These are phyloP conservation scores for Drosophila peninsularis DNA, from an alignment of 2,888 invertebrate genomes.

Conservation along the genomic window DNA sequence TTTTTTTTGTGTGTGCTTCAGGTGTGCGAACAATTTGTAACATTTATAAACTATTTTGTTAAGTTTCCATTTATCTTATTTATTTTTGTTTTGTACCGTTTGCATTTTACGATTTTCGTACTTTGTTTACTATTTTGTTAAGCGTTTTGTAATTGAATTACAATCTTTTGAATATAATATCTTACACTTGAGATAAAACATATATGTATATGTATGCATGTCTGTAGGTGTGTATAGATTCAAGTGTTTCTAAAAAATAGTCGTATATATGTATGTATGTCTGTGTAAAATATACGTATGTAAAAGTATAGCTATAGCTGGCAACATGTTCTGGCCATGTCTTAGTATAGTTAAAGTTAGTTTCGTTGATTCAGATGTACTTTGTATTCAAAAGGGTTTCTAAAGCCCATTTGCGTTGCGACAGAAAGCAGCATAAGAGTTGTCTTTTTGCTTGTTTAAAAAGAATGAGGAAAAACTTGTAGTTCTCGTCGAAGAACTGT, in stretches of 20 bases:
- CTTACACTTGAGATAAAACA: constrained; percentile 43
- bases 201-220: constrained; percentile 26
- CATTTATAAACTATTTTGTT: constrained; percentile 57
- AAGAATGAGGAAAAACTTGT: constrained; percentile 14
- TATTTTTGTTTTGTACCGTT: constrained; percentile 53
- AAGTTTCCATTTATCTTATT: constrained; percentile 52
- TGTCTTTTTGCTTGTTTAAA: constrained; percentile 12
- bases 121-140: constrained; percentile 38
- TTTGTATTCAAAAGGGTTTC: constrained; percentile 33
- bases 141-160: constrained; percentile 62
- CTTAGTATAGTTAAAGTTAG: constrained; percentile 46
- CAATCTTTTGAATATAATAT: constrained; percentile 46
- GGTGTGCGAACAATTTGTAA: constrained; percentile 57
- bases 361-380: constrained; percentile 68
- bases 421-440: constrained; percentile 41
- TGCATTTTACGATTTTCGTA: constrained; percentile 38
- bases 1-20: constrained; percentile 37
- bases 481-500: constrained; percentile 24
- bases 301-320: constrained; percentile 32
- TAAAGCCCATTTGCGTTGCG: constrained; percentile 65
- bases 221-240: constrained; percentile 27
- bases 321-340: constrained; percentile 8
- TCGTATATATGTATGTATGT: constrained; percentile 31
- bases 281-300: constrained; percentile 29
- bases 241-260: constrained; percentile 39